Percentiles rank a stretch among this genome's conserved stretches.
phyloP scores from a whole-genome alignment of 1,140 invertebrate genomes.

The Himalopsyche phryganea region DNA sequence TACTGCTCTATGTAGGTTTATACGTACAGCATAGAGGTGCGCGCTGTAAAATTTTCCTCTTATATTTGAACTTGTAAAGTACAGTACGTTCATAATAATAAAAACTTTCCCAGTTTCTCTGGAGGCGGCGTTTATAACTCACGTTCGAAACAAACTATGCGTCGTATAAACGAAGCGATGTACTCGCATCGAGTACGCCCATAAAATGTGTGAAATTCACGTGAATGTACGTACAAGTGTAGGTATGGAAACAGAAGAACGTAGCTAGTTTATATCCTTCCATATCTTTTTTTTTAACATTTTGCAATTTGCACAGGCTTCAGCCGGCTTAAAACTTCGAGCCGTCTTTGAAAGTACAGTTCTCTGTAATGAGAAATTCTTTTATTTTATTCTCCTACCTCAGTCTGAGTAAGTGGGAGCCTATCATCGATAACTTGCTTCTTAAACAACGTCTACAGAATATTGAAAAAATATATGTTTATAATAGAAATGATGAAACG shows the following conservation, averaged over 20 bases:
- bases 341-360: not conserved
- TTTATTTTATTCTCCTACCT: not conserved
- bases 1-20: no score
- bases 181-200: constrained; percentile 18
- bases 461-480: no score
- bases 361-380: not conserved
- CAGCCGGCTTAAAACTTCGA: not conserved
- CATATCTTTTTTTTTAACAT: not conserved
- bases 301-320: constrained; percentile 3
- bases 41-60: constrained; percentile 23
- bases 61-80: constrained; percentile 23
- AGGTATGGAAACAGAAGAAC: constrained; percentile 4
- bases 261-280: constrained; percentile 11
- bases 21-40: not conserved
- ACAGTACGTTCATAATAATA: constrained; percentile 27
- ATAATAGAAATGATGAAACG: no score
- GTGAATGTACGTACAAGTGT: constrained; percentile 14
- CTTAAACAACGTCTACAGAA: no score
- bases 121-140: constrained; percentile 29
- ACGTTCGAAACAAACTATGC: constrained; percentile 33
- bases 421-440: no score
- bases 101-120: constrained; percentile 19
- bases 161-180: constrained; percentile 27
- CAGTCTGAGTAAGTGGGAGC: no score
- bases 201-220: constrained; percentile 27